Conservation (phyloP, 1,140 invertebrate species). For the Aphaenogaster ashmeadi region DNA sequence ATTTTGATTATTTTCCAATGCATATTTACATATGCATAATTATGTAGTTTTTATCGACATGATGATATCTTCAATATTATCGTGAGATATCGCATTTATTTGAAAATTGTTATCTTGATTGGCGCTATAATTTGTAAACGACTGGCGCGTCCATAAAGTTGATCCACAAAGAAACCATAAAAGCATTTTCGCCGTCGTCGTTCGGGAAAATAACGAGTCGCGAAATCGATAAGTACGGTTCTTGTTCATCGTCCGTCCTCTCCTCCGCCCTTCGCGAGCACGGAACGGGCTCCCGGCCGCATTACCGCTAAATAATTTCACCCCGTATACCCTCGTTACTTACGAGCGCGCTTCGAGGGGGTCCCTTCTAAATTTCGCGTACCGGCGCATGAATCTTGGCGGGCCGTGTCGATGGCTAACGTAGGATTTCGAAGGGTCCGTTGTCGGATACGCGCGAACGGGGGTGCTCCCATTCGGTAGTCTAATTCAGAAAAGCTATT, state of each 20-base stretch:
- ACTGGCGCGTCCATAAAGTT: conserved; percentile 9
- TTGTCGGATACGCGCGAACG: conserved; percentile 30
- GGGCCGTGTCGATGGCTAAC: conserved; percentile 42
- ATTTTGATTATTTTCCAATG: neutral
- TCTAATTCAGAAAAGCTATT: conserved; percentile 75
- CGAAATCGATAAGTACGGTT: conserved; percentile 55
- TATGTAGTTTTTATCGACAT: neutral
- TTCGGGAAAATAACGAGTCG: conserved; percentile 39
- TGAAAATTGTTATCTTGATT: conserved; percentile 17
- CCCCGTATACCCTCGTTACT: conserved; percentile 55
- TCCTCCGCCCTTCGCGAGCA: too few relatives aligned
- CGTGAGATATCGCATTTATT: neutral
- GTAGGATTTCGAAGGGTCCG: conserved; percentile 41
- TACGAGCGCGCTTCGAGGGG: conserved; percentile 30
- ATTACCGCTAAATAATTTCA: conserved; percentile 66
- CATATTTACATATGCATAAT: neutral
- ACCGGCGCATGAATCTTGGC: conserved; percentile 40
- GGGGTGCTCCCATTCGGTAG: conserved; percentile 15
- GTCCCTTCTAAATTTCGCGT: conserved; percentile 60
- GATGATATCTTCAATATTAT: neutral
- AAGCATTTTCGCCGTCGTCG: conserved; percentile 29
- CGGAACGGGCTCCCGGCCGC: conserved; percentile 28
- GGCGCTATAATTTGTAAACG: conserved; percentile 20
- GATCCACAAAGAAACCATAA: conserved; percentile 21
- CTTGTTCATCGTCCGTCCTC: conserved; percentile 23